Evolutionary conservation across 2,113 vertebrate species (phyloP), one percentile per base, ranked within the genome.

Genomic region (Callionymus lyra): DNA sequence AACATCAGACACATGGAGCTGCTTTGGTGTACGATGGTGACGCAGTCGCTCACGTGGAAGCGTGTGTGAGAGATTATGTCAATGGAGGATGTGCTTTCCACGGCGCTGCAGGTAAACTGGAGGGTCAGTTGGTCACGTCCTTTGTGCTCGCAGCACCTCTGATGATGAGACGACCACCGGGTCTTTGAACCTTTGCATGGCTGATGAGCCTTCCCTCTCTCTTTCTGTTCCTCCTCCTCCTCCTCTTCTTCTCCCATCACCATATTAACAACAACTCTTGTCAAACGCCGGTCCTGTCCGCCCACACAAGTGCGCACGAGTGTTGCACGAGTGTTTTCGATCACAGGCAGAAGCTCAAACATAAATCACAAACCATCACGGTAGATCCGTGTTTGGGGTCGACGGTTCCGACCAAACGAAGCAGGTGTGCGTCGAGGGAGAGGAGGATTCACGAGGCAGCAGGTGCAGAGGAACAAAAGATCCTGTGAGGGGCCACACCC

Each of bases 121-220:
- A 39, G 58, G 58, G 57, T 74, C 79, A 77, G 15, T 64, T 65
- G 72, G 70, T 67, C 73, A 55, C 10, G 43, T 77, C 64, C 52
- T 80, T 82, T 79, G 69, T 82, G 59, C 38, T 42, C 41, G 47
- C 44, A 16, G 50, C 16, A 14, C 47, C 76, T 82, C 65, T 70
- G 74, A 77, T 68, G 76, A 80, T 78, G 76, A 82, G 72, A 82
- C 45, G 21, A n/a, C 38, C 21, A 6, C 57, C 56, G 74, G 64
- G 75, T 66, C 77, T 80, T 80, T 82, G 80, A 82, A 77, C 76
- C 68, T 72, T 60, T 76, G 74, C 72, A 80, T 78, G 27, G 41
- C 47, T 74, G 74, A 80, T 80, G 74, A 76, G 79, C 61, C 38
- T 65, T 58, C 64, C 62, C 48, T 69, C 61, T 63, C 71, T 59